phyloP scores from a whole-genome alignment of 2,888 invertebrate species.

The Tupiocoris notatus region DNA sequence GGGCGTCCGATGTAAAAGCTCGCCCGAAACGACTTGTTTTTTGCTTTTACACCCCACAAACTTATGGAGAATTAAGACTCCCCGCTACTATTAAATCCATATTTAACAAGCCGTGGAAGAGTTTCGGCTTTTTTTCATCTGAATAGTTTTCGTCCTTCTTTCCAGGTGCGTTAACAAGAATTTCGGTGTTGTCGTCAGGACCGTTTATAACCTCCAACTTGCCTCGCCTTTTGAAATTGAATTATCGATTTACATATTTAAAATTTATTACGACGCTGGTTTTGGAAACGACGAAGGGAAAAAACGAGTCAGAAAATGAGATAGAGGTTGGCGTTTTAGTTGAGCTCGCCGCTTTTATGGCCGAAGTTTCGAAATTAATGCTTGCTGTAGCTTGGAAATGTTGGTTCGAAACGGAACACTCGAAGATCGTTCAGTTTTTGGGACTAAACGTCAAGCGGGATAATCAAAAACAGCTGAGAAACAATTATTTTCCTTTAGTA shows the following conservation, averaged over 20 bases:
- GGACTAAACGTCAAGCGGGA: no score
- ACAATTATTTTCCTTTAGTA: no score
- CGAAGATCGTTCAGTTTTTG: no score
- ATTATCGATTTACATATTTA: neutral
- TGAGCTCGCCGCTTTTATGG: neutral
- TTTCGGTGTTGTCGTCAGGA: neutral
- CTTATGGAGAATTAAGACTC: slow-evolving; percentile 19
- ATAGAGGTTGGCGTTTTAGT: neutral
- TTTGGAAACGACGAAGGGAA: neutral
- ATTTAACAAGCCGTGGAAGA: slow-evolving; percentile 5
- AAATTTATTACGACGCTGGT: neutral
- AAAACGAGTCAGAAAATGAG: neutral
- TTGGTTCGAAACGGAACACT: no score
- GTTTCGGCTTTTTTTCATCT: neutral
- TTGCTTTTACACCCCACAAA: slow-evolving; percentile 22
- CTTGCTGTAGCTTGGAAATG: no score
- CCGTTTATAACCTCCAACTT: neutral
- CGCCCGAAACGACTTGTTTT: slow-evolving; percentile 4
- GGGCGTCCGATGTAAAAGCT: neutral
- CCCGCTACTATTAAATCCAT: slow-evolving; percentile 22
- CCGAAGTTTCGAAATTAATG: neutral
- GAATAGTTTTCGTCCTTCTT: neutral
- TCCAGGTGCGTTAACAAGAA: neutral
- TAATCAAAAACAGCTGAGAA: no score
- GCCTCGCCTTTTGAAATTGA: neutral